Evolutionary conservation across 2,113 vertebrate species (phyloP).

Genomic region (Gavia stellata): DNA sequence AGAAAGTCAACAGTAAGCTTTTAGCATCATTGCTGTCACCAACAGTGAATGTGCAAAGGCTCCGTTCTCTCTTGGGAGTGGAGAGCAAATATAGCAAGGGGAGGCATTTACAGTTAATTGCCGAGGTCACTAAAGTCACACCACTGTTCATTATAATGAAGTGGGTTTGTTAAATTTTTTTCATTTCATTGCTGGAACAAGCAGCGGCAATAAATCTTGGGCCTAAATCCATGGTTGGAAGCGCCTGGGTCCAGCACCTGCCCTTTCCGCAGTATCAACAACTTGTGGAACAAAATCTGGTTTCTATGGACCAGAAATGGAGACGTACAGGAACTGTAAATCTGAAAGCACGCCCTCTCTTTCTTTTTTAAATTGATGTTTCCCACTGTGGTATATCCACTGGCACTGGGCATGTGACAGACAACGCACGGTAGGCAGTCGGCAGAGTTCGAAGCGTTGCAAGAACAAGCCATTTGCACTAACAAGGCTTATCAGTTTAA

Average conservation of each 20-base stretch:
- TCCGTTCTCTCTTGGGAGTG: not conserved
- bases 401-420: not conserved
- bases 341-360: not conserved
- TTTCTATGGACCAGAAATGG: not conserved
- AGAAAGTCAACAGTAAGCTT: not conserved
- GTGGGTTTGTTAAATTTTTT: not conserved
- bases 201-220: not conserved
- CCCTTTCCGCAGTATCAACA: not conserved
- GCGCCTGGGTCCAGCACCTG: not conserved
- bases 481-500: not conserved
- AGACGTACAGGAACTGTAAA: not conserved
- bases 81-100: not conserved
- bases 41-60: not conserved
- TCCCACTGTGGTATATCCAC: not conserved
- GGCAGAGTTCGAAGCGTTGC: not conserved
- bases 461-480: not conserved
- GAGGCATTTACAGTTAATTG: not conserved
- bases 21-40: not conserved
- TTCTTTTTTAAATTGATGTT: not conserved
- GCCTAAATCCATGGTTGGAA: not conserved
- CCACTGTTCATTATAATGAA: not conserved
- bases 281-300: not conserved
- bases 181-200: not conserved
- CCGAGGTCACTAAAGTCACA: not conserved
- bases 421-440: fast-evolving